Percentiles rank a stretch among this genome's conserved stretches.
Conservation (phyloP, 2,888 invertebrate species). For the Oscheius sp. region DNA sequence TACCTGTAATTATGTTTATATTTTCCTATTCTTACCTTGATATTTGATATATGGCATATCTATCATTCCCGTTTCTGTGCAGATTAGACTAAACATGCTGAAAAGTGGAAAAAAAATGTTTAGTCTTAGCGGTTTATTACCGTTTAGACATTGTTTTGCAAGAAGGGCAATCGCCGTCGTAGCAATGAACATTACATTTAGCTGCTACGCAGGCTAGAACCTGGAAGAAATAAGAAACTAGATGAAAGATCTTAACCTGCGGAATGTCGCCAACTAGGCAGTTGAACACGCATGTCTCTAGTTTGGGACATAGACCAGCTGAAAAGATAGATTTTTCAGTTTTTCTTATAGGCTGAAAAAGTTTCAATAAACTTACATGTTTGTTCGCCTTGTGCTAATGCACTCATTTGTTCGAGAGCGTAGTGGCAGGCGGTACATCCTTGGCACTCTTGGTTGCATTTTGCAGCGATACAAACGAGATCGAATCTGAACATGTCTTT, state of each 20-base stretch:
- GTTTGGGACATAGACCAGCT: slow-evolving; percentile 55
- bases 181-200: slow-evolving; percentile 55
- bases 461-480: slow-evolving; percentile 55
- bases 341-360: no score
- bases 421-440: slow-evolving; percentile 54
- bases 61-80: slow-evolving; percentile 41
- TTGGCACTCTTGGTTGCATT: slow-evolving; percentile 51
- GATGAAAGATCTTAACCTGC: not conserved
- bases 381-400: slow-evolving; percentile 52
- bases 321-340: slow-evolving; percentile 19
- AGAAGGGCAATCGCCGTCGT: slow-evolving; percentile 56
- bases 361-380: slow-evolving; percentile 48
- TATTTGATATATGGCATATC: slow-evolving; percentile 39
- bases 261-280: slow-evolving; percentile 37
- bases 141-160: slow-evolving; percentile 49
- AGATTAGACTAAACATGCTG: slow-evolving; percentile 44
- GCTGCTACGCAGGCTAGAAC: slow-evolving; percentile 48
- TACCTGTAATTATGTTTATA: no score
- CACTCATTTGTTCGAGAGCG: slow-evolving; percentile 54
- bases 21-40: slow-evolving; percentile 38
- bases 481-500: slow-evolving; percentile 50
- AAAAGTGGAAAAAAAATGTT: not conserved
- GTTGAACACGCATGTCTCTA: slow-evolving; percentile 49
- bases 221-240: slow-evolving; percentile 10
- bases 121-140: not conserved